Evolutionary conservation across 2,113 vertebrate genomes (phyloP), one percentile per base, ranked within the genome.

Genomic region (Sphaerodactylus townsendi): DNA sequence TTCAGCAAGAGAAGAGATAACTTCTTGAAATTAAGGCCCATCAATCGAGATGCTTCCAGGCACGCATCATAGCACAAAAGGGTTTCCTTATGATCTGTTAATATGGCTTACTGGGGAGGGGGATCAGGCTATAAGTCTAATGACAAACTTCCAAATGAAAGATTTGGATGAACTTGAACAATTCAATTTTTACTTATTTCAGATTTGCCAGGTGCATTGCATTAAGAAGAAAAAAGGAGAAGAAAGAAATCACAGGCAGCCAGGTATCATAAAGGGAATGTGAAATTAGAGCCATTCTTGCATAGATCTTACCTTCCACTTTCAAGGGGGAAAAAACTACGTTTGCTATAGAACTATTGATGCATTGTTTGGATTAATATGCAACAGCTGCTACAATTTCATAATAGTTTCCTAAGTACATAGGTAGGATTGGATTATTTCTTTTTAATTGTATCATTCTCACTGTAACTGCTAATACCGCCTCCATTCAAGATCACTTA

Each of bases 301-400:
- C 1, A 74, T 39, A 71, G n/a, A 72, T 91, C 69, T 92, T 93
- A 87, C 85, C 88, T 91, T 87, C 82, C 53, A 14, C 90, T 87
- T 93, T 92, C 71, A 89, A 85, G 86, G 48, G 7, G 7, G 5
- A 59, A 59, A 59, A 92, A 53, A 19, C 2, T 3, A 53, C 50
- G n/a, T 44, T 44, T 44, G 44, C 9, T 44, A 33, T 81, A 74
- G 81, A 92, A 91, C 78, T 91, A 90, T 91, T 84, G 88, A 76
- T 85, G 92, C 73, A 89, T 71, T 76, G 68, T 76, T 73, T 86
- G 86, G 84, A 95, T 91, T 93, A 93, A 93, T 90, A 91, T 85
- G 41, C 87, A 92, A 59, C 91, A 94, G 85, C 85, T 94, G 90
- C 85, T 91, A 77, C 87, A 91, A 84, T 66, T 79, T 83, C 71